A percentile compares a stretch with the other conserved stretches of the same genome.
Conservation (phyloP, 2,113 vertebrate genomes). For the Nerophis lumbriciformis region DNA sequence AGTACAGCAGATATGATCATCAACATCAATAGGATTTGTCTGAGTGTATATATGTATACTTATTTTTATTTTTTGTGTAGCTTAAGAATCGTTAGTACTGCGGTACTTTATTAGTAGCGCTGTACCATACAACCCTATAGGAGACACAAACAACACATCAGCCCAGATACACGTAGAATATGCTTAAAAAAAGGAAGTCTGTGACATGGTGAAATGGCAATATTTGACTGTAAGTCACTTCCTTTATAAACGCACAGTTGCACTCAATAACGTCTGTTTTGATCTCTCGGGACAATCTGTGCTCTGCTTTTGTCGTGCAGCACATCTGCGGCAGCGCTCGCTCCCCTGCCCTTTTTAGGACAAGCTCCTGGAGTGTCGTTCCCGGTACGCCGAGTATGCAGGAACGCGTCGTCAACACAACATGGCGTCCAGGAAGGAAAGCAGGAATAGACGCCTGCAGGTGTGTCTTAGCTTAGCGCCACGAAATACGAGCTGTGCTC, state of each 20-base stretch:
- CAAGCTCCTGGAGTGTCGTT: slow-evolving; percentile 19
- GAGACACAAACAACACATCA: too few relatives aligned
- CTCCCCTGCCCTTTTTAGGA: slow-evolving; percentile 45
- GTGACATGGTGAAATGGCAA: too few relatives aligned
- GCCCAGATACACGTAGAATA: too few relatives aligned
- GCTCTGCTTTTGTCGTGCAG: slow-evolving; percentile 17
- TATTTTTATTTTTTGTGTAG: too few relatives aligned
- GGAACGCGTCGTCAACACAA: slow-evolving; percentile 39
- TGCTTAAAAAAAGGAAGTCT: too few relatives aligned
- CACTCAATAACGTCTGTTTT: not conserved
- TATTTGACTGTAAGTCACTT: too few relatives aligned
- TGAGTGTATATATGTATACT: too few relatives aligned
- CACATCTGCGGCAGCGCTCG: slow-evolving; percentile 24
- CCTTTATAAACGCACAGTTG: not conserved
- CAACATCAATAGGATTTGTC: too few relatives aligned
- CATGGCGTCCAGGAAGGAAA: not conserved
- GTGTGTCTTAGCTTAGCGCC: not conserved
- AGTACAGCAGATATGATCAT: too few relatives aligned
- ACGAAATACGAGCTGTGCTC: not conserved
- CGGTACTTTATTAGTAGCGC: too few relatives aligned
- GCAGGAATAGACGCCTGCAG: not conserved
- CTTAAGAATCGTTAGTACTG: too few relatives aligned
- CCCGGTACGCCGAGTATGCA: slow-evolving; percentile 34
- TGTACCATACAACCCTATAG: too few relatives aligned
- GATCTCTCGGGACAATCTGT: slow-evolving; percentile 3